Base-by-base conservation (phyloP, 1,140 invertebrate genomes). In the Leptopilina clavipes region DNA sequence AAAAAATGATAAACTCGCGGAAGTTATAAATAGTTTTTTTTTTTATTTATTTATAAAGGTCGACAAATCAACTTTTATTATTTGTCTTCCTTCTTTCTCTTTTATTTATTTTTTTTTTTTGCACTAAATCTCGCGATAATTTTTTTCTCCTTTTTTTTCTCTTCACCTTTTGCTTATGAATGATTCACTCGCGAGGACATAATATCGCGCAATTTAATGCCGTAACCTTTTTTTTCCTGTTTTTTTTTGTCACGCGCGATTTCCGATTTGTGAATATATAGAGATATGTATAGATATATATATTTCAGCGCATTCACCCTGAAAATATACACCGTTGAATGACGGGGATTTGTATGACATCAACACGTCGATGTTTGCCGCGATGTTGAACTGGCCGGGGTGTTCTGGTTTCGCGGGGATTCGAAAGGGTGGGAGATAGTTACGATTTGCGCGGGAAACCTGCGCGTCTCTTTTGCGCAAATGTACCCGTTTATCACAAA, bases 371-470 rank as follows among this genome's bases (percentile, higher is more conserved):
- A 71, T 85, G 86, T 89, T 88, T 85, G 84, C 78, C 86, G 85
- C 87, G 86, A 83, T 86, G 84, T 85, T 83, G 81, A 86, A 88
- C 88, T 90, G 88, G 86, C 88, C 87, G 84, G 86, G 88, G 85
- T 87, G 85, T 86, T 89, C 88, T 82, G 84, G 84, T 87, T 88
- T 88, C 85, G 85, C 85, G 81, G 84, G 86, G 86, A 84, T 88
- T 86, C 81, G 79, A 79, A 74, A 75, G 52, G 72, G 77, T 70
- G 56, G 73, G 37, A 71, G 70, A 74, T 76, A 45, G 70, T 73
- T 72, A 76, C 81, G 83, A 87, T 87, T 87, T 84, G 83, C 86
- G 86, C 85, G 86, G 85, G 84, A 85, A 85, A 80, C 81, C 65
- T 88, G 85, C 86, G 86, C 86, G 78, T 12, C 44, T 18, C 59